phyloP scores from a whole-genome alignment of 2,797 vertebrate species.

The Balearica regulorum region DNA sequence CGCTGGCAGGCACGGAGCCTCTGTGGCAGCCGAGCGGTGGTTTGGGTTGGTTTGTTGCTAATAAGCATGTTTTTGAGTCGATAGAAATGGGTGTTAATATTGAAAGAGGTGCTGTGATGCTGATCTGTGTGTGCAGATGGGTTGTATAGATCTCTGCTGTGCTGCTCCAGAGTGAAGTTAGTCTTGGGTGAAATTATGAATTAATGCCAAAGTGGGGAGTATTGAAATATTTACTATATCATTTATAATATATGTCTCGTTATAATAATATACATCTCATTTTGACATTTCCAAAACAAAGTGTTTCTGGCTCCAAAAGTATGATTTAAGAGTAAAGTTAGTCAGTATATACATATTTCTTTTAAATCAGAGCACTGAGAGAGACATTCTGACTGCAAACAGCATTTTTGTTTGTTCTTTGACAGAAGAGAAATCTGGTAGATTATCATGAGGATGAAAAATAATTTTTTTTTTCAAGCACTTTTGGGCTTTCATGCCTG shows the following conservation, averaged over 20 bases:
- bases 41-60: not conserved
- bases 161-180: not conserved
- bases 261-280: not conserved
- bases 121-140: not conserved
- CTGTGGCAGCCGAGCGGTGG: accelerated
- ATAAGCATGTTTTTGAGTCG: not conserved
- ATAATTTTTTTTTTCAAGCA: not conserved
- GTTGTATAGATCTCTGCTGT: not conserved
- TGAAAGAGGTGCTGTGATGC: not conserved
- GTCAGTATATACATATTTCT: not conserved
- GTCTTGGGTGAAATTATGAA: not conserved
- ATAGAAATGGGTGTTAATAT: not conserved
- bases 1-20: accelerated
- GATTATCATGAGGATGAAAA: not conserved
- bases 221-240: not conserved
- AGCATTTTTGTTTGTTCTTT: not conserved
- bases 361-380: not conserved
- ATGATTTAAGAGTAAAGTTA: not conserved
- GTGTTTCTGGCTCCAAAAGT: not conserved
- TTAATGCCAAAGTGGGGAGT: not conserved
- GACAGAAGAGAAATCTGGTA: not conserved
- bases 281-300: not conserved
- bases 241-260: not conserved
- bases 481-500: not conserved
- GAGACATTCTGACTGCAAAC: not conserved